Evolutionary conservation across 2,113 vertebrate species (phyloP).

Genomic region (Rhynchopsitta pachyrhyncha): DNA sequence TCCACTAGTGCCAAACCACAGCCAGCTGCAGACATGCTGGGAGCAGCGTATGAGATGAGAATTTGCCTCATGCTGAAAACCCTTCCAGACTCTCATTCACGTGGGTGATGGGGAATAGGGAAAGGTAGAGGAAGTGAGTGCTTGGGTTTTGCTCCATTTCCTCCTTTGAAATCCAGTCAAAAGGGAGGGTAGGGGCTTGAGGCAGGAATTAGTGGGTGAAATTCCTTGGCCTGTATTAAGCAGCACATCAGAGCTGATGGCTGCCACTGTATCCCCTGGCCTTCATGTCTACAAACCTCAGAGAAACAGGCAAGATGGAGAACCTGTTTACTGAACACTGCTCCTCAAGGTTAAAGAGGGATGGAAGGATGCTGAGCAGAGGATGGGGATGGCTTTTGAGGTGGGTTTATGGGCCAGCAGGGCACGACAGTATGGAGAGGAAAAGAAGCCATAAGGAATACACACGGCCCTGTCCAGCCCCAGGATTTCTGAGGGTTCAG

Average conservation of each 20-base stretch:
- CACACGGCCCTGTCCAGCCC: not conserved
- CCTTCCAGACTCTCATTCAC: not conserved
- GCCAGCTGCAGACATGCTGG: not conserved
- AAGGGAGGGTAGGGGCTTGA: not conserved
- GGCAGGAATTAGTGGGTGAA: conserved; percentile 4
- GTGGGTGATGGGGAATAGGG: accelerated
- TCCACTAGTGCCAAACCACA: accelerated
- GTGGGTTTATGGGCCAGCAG: not conserved
- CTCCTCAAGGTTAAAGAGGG: not conserved
- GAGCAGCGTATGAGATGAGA: not conserved
- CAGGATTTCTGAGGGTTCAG: not conserved
- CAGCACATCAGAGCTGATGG: not conserved
- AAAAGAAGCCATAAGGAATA: not conserved
- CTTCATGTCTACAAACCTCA: not conserved
- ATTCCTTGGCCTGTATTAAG: not conserved
- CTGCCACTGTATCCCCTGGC: not conserved
- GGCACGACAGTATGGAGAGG: accelerated
- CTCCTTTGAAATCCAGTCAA: not conserved
- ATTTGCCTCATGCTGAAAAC: not conserved
- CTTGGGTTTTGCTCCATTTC: not conserved
- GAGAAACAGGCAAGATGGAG: not conserved
- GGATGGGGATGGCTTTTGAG: not conserved
- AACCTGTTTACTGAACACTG: not conserved
- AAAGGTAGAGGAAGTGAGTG: accelerated
- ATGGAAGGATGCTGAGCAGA: not conserved